Evolutionary conservation across 2,888 invertebrate species (phyloP), one percentile per base, ranked within the genome.

Genomic region (Cheilosia pagana): DNA sequence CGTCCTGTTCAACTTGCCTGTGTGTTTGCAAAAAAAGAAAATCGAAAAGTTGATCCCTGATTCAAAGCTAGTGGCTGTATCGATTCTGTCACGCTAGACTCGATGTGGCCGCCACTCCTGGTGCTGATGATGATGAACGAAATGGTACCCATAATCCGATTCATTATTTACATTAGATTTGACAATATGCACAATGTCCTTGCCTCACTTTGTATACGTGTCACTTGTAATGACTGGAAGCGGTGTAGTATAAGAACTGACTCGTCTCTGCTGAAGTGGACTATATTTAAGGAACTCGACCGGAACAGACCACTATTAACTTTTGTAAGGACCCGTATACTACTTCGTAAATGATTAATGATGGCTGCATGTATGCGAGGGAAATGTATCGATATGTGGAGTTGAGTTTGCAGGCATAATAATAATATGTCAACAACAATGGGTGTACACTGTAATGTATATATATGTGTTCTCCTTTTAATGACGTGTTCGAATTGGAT

Each of bases 121-220:
- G 21, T 43, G 35, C 31, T 55, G 53, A 31, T 28, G 55, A 23
- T 48, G 48, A 48, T 12, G 35, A 62, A 50, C 59, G 65, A 67
- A 35, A 60, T 79, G 75, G 76, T 81, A 53, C 59, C 63, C 50
- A 60, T 75, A 79, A 85, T 85, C 83, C 79, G 60, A 67, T 76
- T 85, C 85, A 85, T 85, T 85, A 85, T 85, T 85, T 67, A 81
- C 85, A 81, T 85, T 75, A 76, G 75, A 60, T 76, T 85, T 71
- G 85, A 75, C 85, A 71, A 71, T 79, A 59, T 85, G 75, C 53
- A 65, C 50, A 41, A 55, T 71, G 70, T 85, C 81, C 67, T 65
- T 72, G 41, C 41, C 52, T 57, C 60, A 45, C 60, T 63, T 59
- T 45, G 35, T 62, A 16, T 52, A 77, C 60, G 68, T 60, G 8